These are phyloP conservation scores for Ischnus inquisitorius DNA, from an alignment of 2,888 invertebrate genomes.

Conservation along the genomic window DNA sequence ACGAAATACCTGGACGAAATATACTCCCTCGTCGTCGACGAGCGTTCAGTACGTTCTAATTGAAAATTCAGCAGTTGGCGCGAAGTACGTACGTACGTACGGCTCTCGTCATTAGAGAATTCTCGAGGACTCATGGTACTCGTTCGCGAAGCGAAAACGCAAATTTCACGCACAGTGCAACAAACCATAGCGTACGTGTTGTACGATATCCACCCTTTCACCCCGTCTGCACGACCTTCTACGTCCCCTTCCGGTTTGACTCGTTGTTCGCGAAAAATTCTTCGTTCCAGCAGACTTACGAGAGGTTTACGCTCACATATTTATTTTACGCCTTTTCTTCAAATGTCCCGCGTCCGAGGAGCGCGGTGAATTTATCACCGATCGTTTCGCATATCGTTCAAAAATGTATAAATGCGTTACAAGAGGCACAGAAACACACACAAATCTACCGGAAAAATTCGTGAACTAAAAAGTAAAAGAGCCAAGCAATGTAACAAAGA, in stretches of 20 bases:
- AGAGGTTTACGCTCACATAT: background rate
- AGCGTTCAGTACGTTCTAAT: conserved; percentile 64
- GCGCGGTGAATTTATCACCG: background rate
- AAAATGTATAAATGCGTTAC: background rate
- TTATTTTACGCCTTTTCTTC: background rate
- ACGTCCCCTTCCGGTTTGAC: conserved; percentile 9
- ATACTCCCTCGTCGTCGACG: conserved; percentile 45
- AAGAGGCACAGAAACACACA: background rate
- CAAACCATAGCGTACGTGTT: conserved; percentile 27
- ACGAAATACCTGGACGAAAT: conserved; percentile 57
- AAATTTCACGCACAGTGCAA: conserved; percentile 60
- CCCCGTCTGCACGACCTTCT: too few species aligned
- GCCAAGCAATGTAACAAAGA: background rate
- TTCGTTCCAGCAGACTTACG: conserved; percentile 19
- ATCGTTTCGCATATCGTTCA: background rate
- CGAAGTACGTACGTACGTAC: conserved; percentile 48
- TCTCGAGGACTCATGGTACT: conserved; percentile 62
- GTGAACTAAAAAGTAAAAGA: background rate
- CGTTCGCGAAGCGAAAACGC: conserved; percentile 61
- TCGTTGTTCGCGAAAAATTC: conserved; percentile 53
- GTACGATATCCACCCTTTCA: conserved; percentile 1
- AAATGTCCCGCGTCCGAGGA: background rate
- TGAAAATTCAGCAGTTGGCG: conserved; percentile 65
- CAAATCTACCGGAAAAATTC: background rate
- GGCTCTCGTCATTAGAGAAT: conserved; percentile 67